Evolutionary conservation across 2,113 vertebrate genomes (phyloP), one percentile per base, ranked within the genome.

Genomic region (Charina bottae): DNA sequence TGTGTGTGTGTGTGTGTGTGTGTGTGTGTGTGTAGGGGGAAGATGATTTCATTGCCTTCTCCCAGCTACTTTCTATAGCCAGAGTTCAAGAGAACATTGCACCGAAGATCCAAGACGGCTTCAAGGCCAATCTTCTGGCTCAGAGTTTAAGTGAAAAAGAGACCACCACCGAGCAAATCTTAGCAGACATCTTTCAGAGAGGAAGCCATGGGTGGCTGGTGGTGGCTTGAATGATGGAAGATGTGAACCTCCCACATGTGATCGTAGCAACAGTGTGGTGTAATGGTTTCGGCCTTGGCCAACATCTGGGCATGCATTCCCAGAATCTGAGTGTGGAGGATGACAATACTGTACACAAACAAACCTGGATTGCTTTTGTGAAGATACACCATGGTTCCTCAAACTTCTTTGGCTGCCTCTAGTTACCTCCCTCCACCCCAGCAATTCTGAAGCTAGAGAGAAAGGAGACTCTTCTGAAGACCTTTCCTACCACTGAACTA

Each of bases 401-500:
- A 49, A 49, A 49, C 6, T 49, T 6, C 49, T 49, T 49, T 5
- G 49, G 49, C 49, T 49, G 49, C 49, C 6, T 49, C 49, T 49
- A 49, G 49, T 49, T 6, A 49, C 49, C 49, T 49, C 49, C 49
- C 2, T 49, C 49, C 49, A 49, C 5, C 49, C 9, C 53, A 37
- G 12, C 84, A 15, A 13, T n/a, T 59, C 55, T 42, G 55, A 60
- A 87, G 10, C 19, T 8, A 2, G 85, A 33, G 53, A 1, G 19
- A 54, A 86, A 56, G 28, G 54, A 3, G 33, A 15, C 26, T 56
- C 85, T 12, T 28, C 7, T 15, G 26, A n/a, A 24, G 21, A 24
- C 86, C 33, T 37, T 58, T 83, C 85, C 83, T 0, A 0, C 6
- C 86, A 0, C 6, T 54, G 28, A 28, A 55, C 0, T 0, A 0